Evolutionary conservation across 2,888 invertebrate species (phyloP), one percentile per base, ranked within the genome.

Genomic region (Ypsolopha scabrella): DNA sequence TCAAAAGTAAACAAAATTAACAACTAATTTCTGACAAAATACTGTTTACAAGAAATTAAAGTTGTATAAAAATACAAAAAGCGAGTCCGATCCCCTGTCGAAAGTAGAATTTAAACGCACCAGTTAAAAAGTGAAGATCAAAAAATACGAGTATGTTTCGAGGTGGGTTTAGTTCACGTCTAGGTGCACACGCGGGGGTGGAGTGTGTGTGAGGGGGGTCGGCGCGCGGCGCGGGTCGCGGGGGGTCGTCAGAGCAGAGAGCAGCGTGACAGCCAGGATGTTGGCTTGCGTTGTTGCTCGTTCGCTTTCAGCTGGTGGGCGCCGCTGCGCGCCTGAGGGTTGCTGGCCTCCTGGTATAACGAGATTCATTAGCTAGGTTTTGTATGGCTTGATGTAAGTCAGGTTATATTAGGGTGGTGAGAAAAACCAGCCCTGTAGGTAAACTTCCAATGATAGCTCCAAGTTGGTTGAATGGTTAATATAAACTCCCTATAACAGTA

Each of bases 201-300:
- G 61, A 58, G 58, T 52, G 60, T 58, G 58, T 54, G 59, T 60
- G 56, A 62, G 57, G 56, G 52, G 53, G 54, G 58, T 56, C 55
- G 53, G 56, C 56, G 48, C 59, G 55, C 54, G 55, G 55, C 53
- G 55, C 54, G 49, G 43, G 51, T 52, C 52, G 13, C 57, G 59
- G 55, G 67, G 64, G 63, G 65, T 68, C 91, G 94, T 95, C 94
- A 95, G 90, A 95, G 95, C 87, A 95, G 81, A 79, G 91, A 90
- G 90, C 95, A 96, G 79, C 94, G 91, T 51, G 94, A 92, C 70
- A 95, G 88, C 94, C 95, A 95, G 76, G 93, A 93, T 60, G 93
- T 90, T 57, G 94, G 91, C 87, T 94, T 94, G 83, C 91, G 91
- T 77, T 90, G 90, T 68, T 92, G 92, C 75, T 95, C 95, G 69